Evolutionary conservation across 2,888 invertebrate species (phyloP), one percentile per base, ranked within the genome.

Genomic region (Gymnosoma rotundatum): DNA sequence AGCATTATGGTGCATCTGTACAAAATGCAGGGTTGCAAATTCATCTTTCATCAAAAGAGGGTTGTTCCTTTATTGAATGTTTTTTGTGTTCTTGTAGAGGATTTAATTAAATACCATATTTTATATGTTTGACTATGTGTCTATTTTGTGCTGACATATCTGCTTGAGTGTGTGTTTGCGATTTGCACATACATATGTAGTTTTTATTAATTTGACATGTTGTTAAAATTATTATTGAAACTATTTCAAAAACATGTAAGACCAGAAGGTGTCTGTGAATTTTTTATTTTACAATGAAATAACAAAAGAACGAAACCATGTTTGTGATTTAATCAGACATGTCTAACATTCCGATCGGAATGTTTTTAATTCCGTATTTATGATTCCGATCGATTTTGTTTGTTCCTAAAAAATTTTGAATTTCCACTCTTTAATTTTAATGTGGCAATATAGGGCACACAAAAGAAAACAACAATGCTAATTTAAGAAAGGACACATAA

Each of bases 11-110:
- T 76, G 78, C 70, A 81, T 81, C 74, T 74, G 78, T 61, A 70
- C 38, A 70, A 58, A 60, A 78, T 74, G 64, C 78, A 84, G 84
- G 84, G 84, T 84, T 81, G 84, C 64, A 81, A 84, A 81, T 14
- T 56, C 38, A 58, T 64, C 45, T 45, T 60, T 52, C 60, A 21
- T 14, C 1, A 16, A 48, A 54, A 84, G 73, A 25, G 80, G 83
- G 76, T 84, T 63, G 76, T 84, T 69, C 10, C 7, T 61, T 63
- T 63, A 61, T 56, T 69, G 54, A 25, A 21, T 61, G 67, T 63
- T 81, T 80, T 42, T 69, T 73, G 60, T 73, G 42, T 21, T 61
- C 6, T 21, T 64, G 63, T 58, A 50, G 50, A 45, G 63, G 60
- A 69, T 81, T 81, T 70, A 81, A 83, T 76, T 81, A 72, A 78